Evolutionary conservation across 2,888 invertebrate species (phyloP).

Genomic region (Fragum sueziense): DNA sequence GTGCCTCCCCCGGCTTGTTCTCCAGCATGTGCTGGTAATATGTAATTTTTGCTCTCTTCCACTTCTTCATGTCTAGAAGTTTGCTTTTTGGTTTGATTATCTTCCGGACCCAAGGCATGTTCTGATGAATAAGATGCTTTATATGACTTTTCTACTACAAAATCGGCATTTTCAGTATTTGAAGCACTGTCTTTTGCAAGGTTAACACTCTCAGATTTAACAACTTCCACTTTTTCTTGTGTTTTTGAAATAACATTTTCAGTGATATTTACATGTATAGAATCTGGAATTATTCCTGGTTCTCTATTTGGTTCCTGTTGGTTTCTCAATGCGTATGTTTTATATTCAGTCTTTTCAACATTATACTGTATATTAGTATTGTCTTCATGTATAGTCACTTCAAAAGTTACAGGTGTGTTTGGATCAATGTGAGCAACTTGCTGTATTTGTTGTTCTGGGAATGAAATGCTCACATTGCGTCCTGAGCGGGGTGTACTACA

Average conservation of each 20-base stretch:
- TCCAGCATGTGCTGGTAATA: conserved; percentile 29
- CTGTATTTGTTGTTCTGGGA: conserved; percentile 51
- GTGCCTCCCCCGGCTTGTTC: conserved; percentile 8
- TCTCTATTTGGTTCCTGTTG: conserved; percentile 38
- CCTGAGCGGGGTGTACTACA: conserved; percentile 52
- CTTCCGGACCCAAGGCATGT: conserved; percentile 47
- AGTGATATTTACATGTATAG: conserved; percentile 70
- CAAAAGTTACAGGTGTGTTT: conserved; percentile 64
- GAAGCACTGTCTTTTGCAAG: conserved; percentile 45
- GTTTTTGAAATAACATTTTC: conserved; percentile 63
- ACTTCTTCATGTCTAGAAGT: conserved; percentile 33
- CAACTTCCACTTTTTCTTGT: conserved; percentile 62
- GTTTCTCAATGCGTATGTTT: conserved; percentile 65
- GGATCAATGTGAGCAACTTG: conserved; percentile 33
- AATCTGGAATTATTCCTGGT: conserved; percentile 65
- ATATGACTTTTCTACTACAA: conserved; percentile 53
- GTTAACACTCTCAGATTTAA: conserved; percentile 59
- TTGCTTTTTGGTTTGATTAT: conserved; percentile 51
- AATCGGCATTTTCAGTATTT: conserved; percentile 16
- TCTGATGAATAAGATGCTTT: conserved; percentile 55
- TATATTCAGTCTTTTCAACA: conserved; percentile 75
- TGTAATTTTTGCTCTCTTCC: conserved; percentile 25
- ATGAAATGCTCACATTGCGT: conserved; percentile 42
- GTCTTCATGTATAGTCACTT: conserved; percentile 72
- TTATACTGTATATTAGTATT: conserved; percentile 73